Conservation (phyloP, 2,888 invertebrate species). For the Mythimna loreyi region DNA sequence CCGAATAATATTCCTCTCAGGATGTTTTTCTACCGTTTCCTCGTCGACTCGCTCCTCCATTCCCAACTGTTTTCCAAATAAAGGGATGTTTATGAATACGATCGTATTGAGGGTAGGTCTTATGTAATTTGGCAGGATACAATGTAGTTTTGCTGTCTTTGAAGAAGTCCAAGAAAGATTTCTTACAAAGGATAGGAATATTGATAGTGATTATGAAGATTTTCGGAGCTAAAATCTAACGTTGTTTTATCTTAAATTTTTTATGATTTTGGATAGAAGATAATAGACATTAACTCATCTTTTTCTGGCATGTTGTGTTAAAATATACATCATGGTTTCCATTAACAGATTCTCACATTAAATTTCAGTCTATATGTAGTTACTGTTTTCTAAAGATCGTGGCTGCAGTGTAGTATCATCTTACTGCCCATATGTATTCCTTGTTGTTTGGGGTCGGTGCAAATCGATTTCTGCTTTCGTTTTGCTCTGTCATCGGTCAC, state of each 20-base stretch:
- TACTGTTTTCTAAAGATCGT: not conserved
- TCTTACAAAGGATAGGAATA: not conserved
- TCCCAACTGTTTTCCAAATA: slow-evolving; percentile 53
- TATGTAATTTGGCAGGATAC: slow-evolving; percentile 15
- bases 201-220: not conserved
- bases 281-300: too few relatives aligned
- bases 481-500: not conserved
- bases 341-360: not conserved
- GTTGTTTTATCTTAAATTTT: too few relatives aligned
- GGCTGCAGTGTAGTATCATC: not conserved
- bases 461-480: not conserved
- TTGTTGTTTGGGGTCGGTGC: too few relatives aligned
- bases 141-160: not conserved
- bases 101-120: slow-evolving; percentile 25
- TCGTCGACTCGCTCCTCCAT: slow-evolving; percentile 23
- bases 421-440: too few relatives aligned
- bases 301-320: too few relatives aligned
- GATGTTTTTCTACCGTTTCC: slow-evolving; percentile 62
- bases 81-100: slow-evolving; percentile 56
- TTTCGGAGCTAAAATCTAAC: not conserved
- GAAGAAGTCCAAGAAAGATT: not conserved
- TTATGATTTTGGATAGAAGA: too few relatives aligned
- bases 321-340: not conserved
- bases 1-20: slow-evolving; percentile 45
- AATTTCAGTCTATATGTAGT: not conserved